These are phyloP conservation scores for Epicampocera succincta DNA, from an alignment of 2,888 invertebrate species.

Conservation along the genomic window DNA sequence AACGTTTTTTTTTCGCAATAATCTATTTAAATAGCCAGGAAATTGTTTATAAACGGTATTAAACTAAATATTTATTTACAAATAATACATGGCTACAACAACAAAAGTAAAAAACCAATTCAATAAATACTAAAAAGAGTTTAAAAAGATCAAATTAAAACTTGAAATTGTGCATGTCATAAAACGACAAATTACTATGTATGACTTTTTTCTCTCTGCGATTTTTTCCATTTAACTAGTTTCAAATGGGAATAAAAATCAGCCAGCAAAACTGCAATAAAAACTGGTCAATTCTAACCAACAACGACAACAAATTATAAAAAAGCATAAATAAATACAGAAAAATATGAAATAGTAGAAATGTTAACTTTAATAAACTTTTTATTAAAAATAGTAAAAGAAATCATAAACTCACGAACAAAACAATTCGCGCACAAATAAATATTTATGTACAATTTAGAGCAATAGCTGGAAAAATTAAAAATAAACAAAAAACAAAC, in stretches of 20 bases:
- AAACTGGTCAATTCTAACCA: conserved; percentile 49
- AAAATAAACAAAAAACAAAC: neutral
- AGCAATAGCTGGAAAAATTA: conserved; percentile 17
- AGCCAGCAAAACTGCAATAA: conserved; percentile 32
- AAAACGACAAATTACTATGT: conserved; percentile 66
- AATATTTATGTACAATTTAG: conserved; percentile 28
- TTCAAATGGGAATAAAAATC: conserved; percentile 34
- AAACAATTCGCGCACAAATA: conserved; percentile 7
- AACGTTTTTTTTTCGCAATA: conserved; percentile 35
- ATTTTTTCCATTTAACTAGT: conserved; percentile 50
- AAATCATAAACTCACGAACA: conserved; percentile 11
- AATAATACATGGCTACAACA: conserved; percentile 37
- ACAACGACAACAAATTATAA: conserved; percentile 21
- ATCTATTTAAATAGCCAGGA: conserved; percentile 66
- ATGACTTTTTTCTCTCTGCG: conserved; percentile 16
- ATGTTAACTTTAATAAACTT: conserved; percentile 3
- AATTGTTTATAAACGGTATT: conserved; percentile 68
- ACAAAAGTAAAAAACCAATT: conserved; percentile 9
- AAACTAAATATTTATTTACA: conserved; percentile 68
- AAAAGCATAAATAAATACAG: conserved; percentile 9
- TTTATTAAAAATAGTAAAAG: neutral
- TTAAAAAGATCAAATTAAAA: conserved; percentile 67
- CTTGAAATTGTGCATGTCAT: conserved; percentile 69
- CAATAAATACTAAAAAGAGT: conserved; percentile 44
- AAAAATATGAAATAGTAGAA: conserved; percentile 29